phyloP scores from a whole-genome alignment of 2,113 vertebrate species.

The Albula glossodonta region DNA sequence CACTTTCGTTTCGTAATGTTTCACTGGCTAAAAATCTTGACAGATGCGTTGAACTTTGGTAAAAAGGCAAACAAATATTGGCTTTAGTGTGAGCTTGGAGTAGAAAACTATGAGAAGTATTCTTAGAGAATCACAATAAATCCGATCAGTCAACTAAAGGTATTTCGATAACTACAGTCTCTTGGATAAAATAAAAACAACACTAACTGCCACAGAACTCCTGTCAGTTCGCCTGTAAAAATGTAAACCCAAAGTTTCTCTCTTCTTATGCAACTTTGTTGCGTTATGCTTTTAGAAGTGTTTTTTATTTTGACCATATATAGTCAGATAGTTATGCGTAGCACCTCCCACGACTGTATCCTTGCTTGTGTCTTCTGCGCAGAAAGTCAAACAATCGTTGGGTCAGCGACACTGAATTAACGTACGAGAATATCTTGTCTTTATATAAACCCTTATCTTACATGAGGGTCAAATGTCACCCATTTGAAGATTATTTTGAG shows the following conservation, averaged over 20 bases:
- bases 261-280: background rate
- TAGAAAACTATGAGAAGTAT: too few relatives aligned
- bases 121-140: background rate
- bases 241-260: background rate
- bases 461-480: background rate
- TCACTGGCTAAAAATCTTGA: background rate
- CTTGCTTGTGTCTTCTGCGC: background rate
- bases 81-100: too few relatives aligned
- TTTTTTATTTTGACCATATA: background rate
- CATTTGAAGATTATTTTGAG: too few relatives aligned
- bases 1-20: conserved; percentile 9
- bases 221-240: background rate
- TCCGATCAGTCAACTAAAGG: background rate
- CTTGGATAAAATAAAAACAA: too few relatives aligned
- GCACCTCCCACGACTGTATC: background rate
- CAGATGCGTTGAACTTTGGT: background rate
- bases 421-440: background rate
- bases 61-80: too few relatives aligned
- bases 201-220: too few relatives aligned
- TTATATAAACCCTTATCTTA: background rate
- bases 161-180: background rate
- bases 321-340: background rate
- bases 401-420: background rate
- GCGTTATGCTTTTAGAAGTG: background rate
- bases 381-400: background rate